Conservation (phyloP, 2,888 invertebrate genomes). For the Megalurothrips usitatus region DNA sequence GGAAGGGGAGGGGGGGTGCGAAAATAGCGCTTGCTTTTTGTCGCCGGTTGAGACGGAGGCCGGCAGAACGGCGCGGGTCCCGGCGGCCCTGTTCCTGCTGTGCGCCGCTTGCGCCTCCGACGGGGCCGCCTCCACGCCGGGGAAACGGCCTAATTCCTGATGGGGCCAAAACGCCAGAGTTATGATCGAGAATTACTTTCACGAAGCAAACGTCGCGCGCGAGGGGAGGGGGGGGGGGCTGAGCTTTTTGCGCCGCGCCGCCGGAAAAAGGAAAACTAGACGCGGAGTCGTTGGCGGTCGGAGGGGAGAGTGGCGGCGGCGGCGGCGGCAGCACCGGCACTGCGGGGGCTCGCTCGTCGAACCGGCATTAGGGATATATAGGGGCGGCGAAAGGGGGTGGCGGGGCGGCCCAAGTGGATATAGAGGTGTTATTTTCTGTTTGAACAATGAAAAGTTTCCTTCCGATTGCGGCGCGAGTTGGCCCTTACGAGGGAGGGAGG, state of each 20-base stretch:
- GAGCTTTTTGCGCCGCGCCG: not conserved
- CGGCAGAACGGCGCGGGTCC: not conserved
- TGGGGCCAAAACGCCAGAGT: not conserved
- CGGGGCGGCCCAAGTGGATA: not conserved
- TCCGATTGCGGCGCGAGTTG: not conserved
- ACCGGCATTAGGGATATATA: not conserved
- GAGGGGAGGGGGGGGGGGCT: too few species aligned
- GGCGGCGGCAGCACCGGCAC: not conserved
- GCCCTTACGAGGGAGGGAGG: too few species aligned
- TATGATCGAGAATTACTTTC: constrained; percentile 6
- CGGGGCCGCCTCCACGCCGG: not conserved
- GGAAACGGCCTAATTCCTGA: not conserved
- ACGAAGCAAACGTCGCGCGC: not conserved
- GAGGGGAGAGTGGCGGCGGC: not conserved
- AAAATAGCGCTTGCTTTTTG: constrained; percentile 11
- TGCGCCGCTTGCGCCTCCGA: not conserved
- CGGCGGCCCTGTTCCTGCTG: not conserved
- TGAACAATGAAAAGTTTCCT: constrained; percentile 12
- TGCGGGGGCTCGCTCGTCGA: not conserved
- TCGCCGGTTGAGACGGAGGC: not conserved
- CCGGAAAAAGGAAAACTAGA: not conserved
- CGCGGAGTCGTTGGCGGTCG: not conserved
- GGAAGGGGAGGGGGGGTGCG: not conserved
- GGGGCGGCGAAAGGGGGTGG: not conserved
- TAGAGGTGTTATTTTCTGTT: constrained; percentile 13